Evolutionary conservation across 1,140 invertebrate genomes (phyloP), one percentile per base, ranked within the genome.

Genomic region (Scaptomyza hsui): DNA sequence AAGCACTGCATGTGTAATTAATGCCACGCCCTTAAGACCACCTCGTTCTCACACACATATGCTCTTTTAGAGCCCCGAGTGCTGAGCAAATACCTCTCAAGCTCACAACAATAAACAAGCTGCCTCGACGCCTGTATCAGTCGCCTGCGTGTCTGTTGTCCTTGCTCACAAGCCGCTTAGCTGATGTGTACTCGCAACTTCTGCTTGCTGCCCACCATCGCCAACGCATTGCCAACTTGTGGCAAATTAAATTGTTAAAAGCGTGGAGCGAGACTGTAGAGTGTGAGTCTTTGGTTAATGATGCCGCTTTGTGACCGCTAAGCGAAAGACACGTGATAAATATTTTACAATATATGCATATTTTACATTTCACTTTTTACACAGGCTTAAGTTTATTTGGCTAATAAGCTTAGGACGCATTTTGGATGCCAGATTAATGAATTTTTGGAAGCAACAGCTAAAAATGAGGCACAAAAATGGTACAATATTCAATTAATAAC

Each of bases 221-320:
- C 39, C 53, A 39, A 42, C 59, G 26, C 64, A 62, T 12, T 49
- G 61, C 32, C 72, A 16, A 44, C 62, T 76, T 62, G 63, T 71
- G 72, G 81, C 73, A 85, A 85, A 86, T 85, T 77, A 85, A 86
- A 85, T 86, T 85, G 73, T 78, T 64, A 67, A 85, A 85, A 72
- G 29, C 39, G 0, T 69, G 24, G 39, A 0, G 41, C 45, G 41
- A 49, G 45, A 10, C 51, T 44, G 51, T 35, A 7, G 9, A n/a
- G 19, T 15, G 7, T 16, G 42, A 63, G 42, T 71, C 63, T 63
- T 70, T 57, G 32, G 73, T 86, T 86, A 85, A 85, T 85, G 81
- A 85, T 67, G 81, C 41, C 68, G 81, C 77, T 85, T 85, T 85
- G 81, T 86, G 81, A 78, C 73, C 81, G 85, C 77, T 81, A 81